Base-by-base conservation (phyloP, 2,797 vertebrate genomes). In the Dallia pectoralis region DNA sequence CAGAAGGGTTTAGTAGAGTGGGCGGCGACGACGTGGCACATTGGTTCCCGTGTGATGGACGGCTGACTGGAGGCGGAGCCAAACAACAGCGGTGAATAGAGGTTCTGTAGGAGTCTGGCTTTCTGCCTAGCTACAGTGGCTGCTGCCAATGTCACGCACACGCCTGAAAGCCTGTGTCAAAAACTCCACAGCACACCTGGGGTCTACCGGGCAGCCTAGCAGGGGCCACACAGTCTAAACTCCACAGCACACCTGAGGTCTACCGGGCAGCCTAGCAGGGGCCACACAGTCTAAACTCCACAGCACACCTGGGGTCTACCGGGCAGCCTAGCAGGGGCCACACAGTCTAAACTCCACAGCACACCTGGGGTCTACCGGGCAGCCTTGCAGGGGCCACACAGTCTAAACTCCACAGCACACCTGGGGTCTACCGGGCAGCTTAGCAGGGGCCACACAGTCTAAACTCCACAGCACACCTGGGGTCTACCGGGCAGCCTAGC, bases 121-220 rank as follows among this genome's bases (percentile, higher is more conserved):
- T 70, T 73, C 70, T 79, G 83, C 83, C 83, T 86, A 82, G 76
- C 80, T 77, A 84, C 77, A 72, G 79, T 62, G 32, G 73, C 64
- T 36, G 70, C 63, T 78, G 74, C 81, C 82, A 84, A 76, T 77
- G 72, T 73, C 51, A 73, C 62, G 44, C n/a, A 68, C 73, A 56
- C 56, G 70, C 70, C 72, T 49, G 67, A 32, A 68, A 8, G 16
- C n/a, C 32, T 16, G 80, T 81, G 84, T 83, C 76, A 77, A 4
- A 2, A 63, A 75, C 74, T 51, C 4, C 14, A 65, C 68, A 67
- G 53, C 63, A 64, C 27, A 68, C 4, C 44, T 49, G 18, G 22
- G 15, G 19, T 62, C 67, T 64, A 65, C 32, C 67, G 65, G 25
- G 66, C 32, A 78, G 64, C 49, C 61, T 53, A 61, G 69, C 70